phyloP scores from a whole-genome alignment of 2,888 invertebrate genomes.

The Stenotaenia linearis region DNA sequence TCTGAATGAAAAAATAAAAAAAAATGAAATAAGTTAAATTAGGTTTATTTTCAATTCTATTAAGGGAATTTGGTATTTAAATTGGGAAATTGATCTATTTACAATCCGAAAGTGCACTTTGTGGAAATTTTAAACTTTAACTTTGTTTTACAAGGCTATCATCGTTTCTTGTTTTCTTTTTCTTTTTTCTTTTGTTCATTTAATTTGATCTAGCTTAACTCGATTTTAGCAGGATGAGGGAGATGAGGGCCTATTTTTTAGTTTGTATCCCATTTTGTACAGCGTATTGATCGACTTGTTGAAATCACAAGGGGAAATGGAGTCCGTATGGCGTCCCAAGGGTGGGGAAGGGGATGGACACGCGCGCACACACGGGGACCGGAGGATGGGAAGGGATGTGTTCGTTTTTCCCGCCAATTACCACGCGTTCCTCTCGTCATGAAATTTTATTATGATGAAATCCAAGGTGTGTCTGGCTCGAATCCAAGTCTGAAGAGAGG shows the following conservation, averaged over 20 bases:
- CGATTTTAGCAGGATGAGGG: background rate
- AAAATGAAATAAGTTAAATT: too few relatives aligned
- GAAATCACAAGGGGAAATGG: background rate
- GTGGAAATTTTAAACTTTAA: background rate
- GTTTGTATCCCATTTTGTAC: slow-evolving; percentile 4
- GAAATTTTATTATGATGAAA: slow-evolving; percentile 26
- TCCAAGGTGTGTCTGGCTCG: slow-evolving; percentile 23
- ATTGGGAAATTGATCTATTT: background rate
- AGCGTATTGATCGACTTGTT: slow-evolving; percentile 7
- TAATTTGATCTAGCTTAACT: background rate
- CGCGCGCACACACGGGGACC: background rate
- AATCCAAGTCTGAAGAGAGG: slow-evolving; percentile 10
- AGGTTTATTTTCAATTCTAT: too few relatives aligned
- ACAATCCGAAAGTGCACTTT: background rate
- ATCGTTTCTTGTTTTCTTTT: background rate
- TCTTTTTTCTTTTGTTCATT: background rate
- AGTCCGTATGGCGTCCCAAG: slow-evolving; percentile 2
- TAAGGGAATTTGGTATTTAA: background rate
- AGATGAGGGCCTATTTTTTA: background rate
- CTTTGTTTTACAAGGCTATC: background rate
- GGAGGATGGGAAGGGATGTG: background rate
- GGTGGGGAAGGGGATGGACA: background rate
- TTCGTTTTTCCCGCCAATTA: slow-evolving; percentile 26
- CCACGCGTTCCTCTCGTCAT: slow-evolving; percentile 26
- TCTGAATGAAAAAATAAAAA: too few relatives aligned